Base-by-base conservation (phyloP, 2,113 vertebrate genomes). In the Orycteropus afer region DNA sequence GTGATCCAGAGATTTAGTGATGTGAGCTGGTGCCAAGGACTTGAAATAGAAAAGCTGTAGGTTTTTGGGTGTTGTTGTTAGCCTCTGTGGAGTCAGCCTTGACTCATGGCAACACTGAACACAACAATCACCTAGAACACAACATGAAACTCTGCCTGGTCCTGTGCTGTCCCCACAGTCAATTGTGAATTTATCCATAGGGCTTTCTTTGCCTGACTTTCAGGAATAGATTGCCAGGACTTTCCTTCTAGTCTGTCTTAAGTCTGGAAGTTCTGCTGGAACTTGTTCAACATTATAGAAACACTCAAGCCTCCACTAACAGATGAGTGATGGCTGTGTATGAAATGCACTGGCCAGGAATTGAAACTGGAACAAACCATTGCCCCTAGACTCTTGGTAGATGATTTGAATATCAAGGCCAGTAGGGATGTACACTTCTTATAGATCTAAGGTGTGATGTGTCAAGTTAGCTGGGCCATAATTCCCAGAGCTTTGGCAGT, bases 371-470 rank as follows among this genome's bases (percentile, higher is more conserved):
- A 22, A n/a, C n/a, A n/a, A 57, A 23, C 55, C 55, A 57, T 22
- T 22, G 18, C 55, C 55, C 55, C 55, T 57, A 57, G 55, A 57
- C 14, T 65, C 86, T 49, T 2, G 47, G 69, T 17, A 10, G 32
- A 29, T 25, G 49, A 3, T 61, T 59, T 45, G 57, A 47, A 23
- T 32, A 5, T 55, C 14, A 40, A 47, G 49, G 15, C 42, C n/a
- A 47, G 0, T 2, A 34, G 23, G 3, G 32, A 22, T 3, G 15
- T 2, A 13, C 14, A 42, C 1, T n/a, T 23, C 27, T 53, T 47
- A 18, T 2, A 8, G 17, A 47, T 18, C 14, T n/a, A n/a, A n/a
- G n/a, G n/a, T n/a, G n/a, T n/a, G n/a, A n/a, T n/a, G n/a, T n/a
- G n/a, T n/a, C n/a, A n/a, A n/a, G n/a, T n/a, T n/a, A n/a, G n/a